Conservation (phyloP, 2,888 invertebrate species). For the Himalopsyche anomala region DNA sequence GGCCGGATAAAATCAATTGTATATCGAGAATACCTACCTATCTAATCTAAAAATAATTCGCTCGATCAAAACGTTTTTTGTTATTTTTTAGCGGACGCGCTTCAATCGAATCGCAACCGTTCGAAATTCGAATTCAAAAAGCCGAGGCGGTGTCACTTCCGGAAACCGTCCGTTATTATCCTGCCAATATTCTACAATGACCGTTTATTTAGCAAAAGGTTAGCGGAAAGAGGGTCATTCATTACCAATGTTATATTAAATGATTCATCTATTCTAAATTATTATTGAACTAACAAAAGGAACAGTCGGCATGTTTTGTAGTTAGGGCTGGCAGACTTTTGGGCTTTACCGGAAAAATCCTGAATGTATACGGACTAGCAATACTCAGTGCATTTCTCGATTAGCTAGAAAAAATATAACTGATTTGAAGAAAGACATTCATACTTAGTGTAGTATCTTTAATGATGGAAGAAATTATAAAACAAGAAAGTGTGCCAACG, state of each 20-base stretch:
- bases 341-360: too few relatives aligned
- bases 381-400: too few relatives aligned
- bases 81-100: background rate
- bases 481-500: too few relatives aligned
- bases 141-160: constrained; percentile 26
- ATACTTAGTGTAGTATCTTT: too few relatives aligned
- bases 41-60: constrained; percentile 17
- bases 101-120: background rate
- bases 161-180: background rate
- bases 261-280: background rate
- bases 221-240: background rate
- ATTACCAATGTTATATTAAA: background rate
- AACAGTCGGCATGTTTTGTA: too few relatives aligned
- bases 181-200: constrained; percentile 7
- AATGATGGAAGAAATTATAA: too few relatives aligned
- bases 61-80: constrained; percentile 21
- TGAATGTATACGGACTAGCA: too few relatives aligned
- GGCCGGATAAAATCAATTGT: constrained; percentile 7
- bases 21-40: constrained; percentile 16
- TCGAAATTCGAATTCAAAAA: background rate
- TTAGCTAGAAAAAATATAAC: too few relatives aligned
- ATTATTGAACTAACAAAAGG: background rate
- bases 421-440: too few relatives aligned
- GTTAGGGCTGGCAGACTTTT: too few relatives aligned
- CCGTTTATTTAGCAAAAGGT: background rate